Base-by-base conservation (phyloP, 1,140 invertebrate genomes). In the Monochamus saltuarius region DNA sequence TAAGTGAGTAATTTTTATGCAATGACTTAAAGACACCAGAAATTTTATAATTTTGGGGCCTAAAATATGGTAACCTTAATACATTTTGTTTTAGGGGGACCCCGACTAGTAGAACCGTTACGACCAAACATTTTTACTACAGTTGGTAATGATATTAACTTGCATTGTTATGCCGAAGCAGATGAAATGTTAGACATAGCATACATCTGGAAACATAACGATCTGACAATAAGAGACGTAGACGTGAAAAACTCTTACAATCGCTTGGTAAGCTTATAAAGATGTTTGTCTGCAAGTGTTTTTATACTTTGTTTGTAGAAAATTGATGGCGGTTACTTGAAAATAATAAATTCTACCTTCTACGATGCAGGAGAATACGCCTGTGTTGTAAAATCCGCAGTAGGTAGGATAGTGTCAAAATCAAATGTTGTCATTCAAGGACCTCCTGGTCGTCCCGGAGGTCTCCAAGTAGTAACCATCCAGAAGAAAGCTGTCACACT, bases 141-240 rank as follows among this genome's bases (percentile, higher is more conserved):
- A 56, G 85, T 93, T 9, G 85, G 87, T 62, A 79, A 85, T 56
- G 84, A 87, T 62, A 81, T 94, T 47, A 86, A 85, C 50, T 72
- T 97, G 3, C 83, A 87, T 65, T 97, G 94, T 72, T 84, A 86
- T 73, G 93, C 91, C 0, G 82, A 87, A 43, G 85, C 87, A 13
- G 92, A 94, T 73, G 84, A 88, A 59, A 81, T 91, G 43, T 77
- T 97, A 34, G 94, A 97, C 67, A 84, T 94, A 45, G 90, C 93
- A 9, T 96, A 94, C 69, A 83, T 92, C 52, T 97, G 94, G 94
- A 89, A 85, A 42, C 91, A 94, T 67, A 96, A 97, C 77, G 91
- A 89, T 0, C 82, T 94, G 56, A 76, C 85, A 45, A 85, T 96
- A 43, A 82, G 87, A 49, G 87, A 89, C 61, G 82, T 85, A 38